Evolutionary conservation across 2,797 vertebrate species (phyloP), one percentile per base, ranked within the genome.

Genomic region (Enteromius anoplus): DNA sequence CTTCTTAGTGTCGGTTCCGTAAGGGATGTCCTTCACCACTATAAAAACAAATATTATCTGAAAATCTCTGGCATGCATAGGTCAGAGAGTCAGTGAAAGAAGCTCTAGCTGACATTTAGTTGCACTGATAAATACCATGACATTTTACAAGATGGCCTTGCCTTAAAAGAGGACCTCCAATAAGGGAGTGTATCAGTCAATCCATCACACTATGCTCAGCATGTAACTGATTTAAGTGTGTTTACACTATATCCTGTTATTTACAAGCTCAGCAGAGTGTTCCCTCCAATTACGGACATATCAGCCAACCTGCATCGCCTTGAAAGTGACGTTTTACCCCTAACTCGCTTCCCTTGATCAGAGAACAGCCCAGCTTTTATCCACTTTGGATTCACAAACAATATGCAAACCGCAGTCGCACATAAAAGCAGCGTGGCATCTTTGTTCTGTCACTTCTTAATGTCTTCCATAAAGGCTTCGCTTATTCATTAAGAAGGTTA

Each of bases 61-160:
- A 82, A 86, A 87, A 87, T 86, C 86, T 78, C 85, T 78, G 86
- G 76, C 65, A 58, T 87, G 86, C 87, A 86, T 87, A 86, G 86
- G 87, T 88, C 86, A 88, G 78, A 21, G 79, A 88, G 86, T 87
- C 84, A 83, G 84, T 87, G 83, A 87, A 88, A 72, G 77, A 70
- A 75, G 82, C 88, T 83, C 84, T 72, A 40, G 86, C 86, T 88
- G 88, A 89, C 87, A 89, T 89, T 89, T 88, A 81, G 85, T 89
- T 88, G 78, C 78, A 83, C 84, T 85, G 86, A 88, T 88, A 87
- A 89, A 89, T 89, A 89, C 83, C 88, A 89, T 89, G 88, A 89
- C 87, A 89, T 89, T 89, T 88, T 87, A 89, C 81, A 88, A 88
- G 87, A 87, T 84, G 84, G 84, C 87, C 77, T 86, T 86, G 84